Percentiles rank a stretch among this genome's conserved stretches.
Conservation (phyloP, 2,797 vertebrate genomes). For the Molossus molossus region DNA sequence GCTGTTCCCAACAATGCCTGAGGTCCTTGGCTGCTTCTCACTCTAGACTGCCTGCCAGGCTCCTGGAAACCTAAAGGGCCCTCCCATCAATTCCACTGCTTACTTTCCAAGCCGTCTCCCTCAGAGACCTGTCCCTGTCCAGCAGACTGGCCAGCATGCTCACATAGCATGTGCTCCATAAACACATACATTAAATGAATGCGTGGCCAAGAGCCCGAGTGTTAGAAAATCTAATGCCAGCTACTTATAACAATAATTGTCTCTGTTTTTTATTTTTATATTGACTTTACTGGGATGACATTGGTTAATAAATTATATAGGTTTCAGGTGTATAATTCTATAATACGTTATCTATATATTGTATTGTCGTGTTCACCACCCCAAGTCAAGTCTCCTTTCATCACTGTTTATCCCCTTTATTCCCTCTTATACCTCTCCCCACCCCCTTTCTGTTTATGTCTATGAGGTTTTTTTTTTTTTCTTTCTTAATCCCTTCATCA, state of each 20-base stretch:
- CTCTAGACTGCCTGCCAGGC: neutral
- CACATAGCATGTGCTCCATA: neutral
- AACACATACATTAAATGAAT: neutral
- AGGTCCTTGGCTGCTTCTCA: neutral
- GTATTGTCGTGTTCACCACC: neutral
- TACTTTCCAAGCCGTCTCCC: neutral
- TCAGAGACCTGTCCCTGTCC: neutral
- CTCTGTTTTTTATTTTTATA: neutral
- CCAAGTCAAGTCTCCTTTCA: neutral
- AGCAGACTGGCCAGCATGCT: neutral
- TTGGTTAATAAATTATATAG: neutral
- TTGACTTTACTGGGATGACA: neutral
- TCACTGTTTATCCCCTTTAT: neutral
- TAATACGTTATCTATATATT: neutral
- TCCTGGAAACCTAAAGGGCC: neutral
- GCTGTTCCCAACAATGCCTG: neutral
- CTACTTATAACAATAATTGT: neutral
- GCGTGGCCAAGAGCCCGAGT: neutral
- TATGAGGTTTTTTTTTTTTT: neutral
- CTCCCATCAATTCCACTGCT: neutral
- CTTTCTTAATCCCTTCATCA: neutral
- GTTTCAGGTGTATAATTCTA: neutral
- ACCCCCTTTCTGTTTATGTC: neutral
- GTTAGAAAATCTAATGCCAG: neutral
- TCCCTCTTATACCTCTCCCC: neutral